Evolutionary conservation across 1,140 invertebrate genomes (phyloP), one percentile per base, ranked within the genome.

Genomic region (Anoplolepis gracilipes): DNA sequence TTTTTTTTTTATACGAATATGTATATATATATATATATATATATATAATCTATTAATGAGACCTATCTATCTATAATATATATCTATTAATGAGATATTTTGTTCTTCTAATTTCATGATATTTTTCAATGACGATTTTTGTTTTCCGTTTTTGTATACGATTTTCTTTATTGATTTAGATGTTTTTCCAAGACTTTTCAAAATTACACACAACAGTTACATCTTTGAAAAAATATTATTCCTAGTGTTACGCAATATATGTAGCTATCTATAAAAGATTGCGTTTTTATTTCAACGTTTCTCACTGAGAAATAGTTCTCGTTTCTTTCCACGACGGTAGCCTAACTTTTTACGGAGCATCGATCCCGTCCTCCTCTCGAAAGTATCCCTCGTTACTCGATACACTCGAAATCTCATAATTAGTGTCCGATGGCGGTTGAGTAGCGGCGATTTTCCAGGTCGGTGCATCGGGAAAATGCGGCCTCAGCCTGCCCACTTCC

Each of bases 341-440:
- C 10, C 2, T 25, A 30, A 55, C 22, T 70, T 49, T 49, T 42
- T 30, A 13, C n/a, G 11, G 10, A 36, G 16, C n/a, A 81, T 72
- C 65, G 49, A 81, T 42, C 22, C 19, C 49, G 33, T 10, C 16
- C 16, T 59, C 36, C 53, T 6, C 22, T 70, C 49, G 22, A 57
- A 81, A 59, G 65, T 67, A 57, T 69, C 64, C 36, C 33, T 39
- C 77, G 64, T 70, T 70, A 81, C 36, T 70, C 49, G 49, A 72
- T 70, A 72, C 36, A 72, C 65, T 81, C 65, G 65, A 81, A 81
- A 81, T 53, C 78, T 81, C 36, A 57, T 81, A 81, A 81, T 81
- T 81, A 81, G 65, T 81, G 25, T 79, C 65, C 65, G 53, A 81
- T 81, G n/a, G 49, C 16, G n/a, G 11, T 81, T 36, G 53, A 81